phyloP scores from a whole-genome alignment of 1,140 invertebrate species.

The Euura saliciscinereae region DNA sequence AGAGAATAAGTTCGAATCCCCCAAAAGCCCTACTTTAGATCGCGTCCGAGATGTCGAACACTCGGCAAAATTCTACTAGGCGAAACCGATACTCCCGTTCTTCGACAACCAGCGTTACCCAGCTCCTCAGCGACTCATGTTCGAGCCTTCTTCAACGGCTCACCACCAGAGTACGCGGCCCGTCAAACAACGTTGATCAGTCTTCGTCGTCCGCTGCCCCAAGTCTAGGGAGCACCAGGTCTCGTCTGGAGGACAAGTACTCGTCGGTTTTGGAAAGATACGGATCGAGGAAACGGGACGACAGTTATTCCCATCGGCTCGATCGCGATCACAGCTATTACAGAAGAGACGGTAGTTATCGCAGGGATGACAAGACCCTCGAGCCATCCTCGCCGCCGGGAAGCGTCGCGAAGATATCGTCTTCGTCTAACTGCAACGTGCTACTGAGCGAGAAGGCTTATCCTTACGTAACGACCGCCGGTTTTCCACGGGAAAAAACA shows the following conservation, averaged over 20 bases:
- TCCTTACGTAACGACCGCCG: constrained; percentile 60
- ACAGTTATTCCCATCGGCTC: constrained; percentile 24
- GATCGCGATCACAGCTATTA: constrained; percentile 34
- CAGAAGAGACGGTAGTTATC: constrained; percentile 5
- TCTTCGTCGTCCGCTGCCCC: constrained; percentile 36
- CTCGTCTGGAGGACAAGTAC: constrained; percentile 76
- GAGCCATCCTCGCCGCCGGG: constrained; percentile 62
- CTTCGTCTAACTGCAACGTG: constrained; percentile 52
- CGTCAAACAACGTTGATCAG: constrained; percentile 55
- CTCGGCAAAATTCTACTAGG: constrained; percentile 3
- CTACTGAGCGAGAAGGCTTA: constrained; percentile 72
- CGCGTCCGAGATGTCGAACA: constrained; percentile 31
- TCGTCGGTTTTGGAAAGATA: constrained; percentile 72
- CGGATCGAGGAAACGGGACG: constrained; percentile 62
- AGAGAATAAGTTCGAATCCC: too few relatives aligned
- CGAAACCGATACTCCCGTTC: constrained; percentile 73
- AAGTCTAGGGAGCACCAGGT: constrained; percentile 62
- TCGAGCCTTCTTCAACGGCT: constrained; percentile 80
- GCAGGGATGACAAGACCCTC: constrained; percentile 65
- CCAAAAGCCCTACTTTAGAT: constrained; percentile 15
- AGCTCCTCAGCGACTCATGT: constrained; percentile 83
- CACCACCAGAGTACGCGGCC: constrained; percentile 72
- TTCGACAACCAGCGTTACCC: constrained; percentile 81
- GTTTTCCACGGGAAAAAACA: constrained; percentile 40
- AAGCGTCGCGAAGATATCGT: constrained; percentile 64